A percentile compares a stretch with the other conserved stretches of the same genome.
phyloP scores from a whole-genome alignment of 2,888 invertebrate genomes.

The Apantesis nais region DNA sequence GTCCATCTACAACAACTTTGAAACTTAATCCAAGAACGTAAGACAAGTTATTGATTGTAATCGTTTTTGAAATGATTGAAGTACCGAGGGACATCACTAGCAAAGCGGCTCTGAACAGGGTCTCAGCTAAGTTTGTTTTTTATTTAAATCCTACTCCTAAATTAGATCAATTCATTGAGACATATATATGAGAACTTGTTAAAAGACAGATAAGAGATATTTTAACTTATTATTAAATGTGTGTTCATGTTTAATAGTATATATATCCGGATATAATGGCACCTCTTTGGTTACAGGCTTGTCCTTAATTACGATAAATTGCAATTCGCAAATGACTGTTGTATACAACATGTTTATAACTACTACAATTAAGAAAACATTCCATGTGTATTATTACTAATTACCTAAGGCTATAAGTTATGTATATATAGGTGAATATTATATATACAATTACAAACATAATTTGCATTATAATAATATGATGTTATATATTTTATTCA shows the following conservation, averaged over 20 bases:
- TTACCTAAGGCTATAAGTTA: conserved; percentile 24
- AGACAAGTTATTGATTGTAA: not conserved
- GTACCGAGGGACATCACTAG: not conserved
- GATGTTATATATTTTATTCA: conserved; percentile 15
- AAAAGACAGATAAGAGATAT: not conserved
- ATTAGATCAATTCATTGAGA: not conserved
- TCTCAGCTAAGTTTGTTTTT: not conserved
- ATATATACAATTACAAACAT: conserved; percentile 23
- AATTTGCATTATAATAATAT: conserved; percentile 11
- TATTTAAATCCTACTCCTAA: not conserved
- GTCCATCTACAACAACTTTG: not conserved
- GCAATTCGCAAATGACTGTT: conserved; percentile 1
- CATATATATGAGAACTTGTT: not conserved
- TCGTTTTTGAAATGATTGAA: not conserved
- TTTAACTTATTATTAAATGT: not conserved
- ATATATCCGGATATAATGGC: not conserved
- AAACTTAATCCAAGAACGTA: not conserved
- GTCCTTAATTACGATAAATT: not conserved
- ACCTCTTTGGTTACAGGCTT: not conserved
- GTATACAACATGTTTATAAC: not conserved
- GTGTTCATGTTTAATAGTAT: not conserved
- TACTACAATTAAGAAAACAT: conserved; percentile 21
- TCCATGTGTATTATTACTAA: conserved; percentile 29
- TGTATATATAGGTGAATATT: conserved; percentile 27
- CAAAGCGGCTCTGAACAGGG: not conserved